Base-by-base conservation (phyloP, 37 sponge, comb jelly and placozoan species). In the Hexactinellida sp. region DNA sequence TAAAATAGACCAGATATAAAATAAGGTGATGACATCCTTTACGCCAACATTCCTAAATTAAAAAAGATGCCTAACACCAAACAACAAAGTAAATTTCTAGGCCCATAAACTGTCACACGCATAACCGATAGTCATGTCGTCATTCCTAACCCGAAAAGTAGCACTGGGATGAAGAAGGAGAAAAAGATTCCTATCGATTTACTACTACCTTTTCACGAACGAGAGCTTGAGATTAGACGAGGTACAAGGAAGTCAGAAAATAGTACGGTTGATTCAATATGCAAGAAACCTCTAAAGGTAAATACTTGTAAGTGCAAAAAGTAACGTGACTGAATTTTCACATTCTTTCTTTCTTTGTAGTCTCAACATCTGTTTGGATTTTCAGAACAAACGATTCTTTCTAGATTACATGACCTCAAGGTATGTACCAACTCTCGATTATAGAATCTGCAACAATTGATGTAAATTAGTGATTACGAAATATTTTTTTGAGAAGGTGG, bases 261-360 rank as follows among this genome's bases (percentile, higher is more conserved):
- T n/a, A 23, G 34, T 63, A 63, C 76, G 30, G 13, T 63, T 63
- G 76, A 63, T n/a, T 23, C 34, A 21, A 7, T 23, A n/a, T 21
- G 13, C 76, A 63, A 63, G 76, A 63, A 63, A 32, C 34, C 21
- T 3, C 76, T 7, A 63, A 63, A 25, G 76, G 76, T 63, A 63
- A n/a, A n/a, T n/a, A 63, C 76, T 63, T 63, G 34, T 21, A 63
- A 63, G 76, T n/a, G 30, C 21, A 21, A n/a, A 63, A 21, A 25
- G 3, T 21, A 63, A 21, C 5, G 32, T 63, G 13, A 63, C 34
- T 5, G 13, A 21, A 23, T 21, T n/a, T 28, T 23, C 3, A 63
- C n/a, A n/a, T n/a, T n/a, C n/a, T n/a, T n/a, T n/a, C 13, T 63
- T 63, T 23, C 76, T 63, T 63, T 63, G 76, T 63, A 63, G 76